phyloP scores from a whole-genome alignment of 2,888 invertebrate genomes.

The Terebella lapidaria region DNA sequence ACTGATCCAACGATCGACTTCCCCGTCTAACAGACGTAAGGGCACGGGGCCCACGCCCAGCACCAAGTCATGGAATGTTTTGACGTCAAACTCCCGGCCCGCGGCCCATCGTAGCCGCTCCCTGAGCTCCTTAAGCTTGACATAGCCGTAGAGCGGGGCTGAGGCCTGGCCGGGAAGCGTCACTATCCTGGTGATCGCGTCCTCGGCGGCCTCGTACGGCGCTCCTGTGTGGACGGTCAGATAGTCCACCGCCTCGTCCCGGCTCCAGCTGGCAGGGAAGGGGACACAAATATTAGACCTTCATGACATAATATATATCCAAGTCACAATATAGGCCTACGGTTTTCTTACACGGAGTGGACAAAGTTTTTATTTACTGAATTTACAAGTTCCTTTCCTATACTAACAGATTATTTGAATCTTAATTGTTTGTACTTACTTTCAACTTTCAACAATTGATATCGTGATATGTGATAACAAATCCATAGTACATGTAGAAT shows the following conservation, averaged over 20 bases:
- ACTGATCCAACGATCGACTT: neutral
- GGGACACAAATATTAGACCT: neutral
- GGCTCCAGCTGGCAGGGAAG: constrained; percentile 12
- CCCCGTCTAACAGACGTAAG: neutral
- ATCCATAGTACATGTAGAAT: no score
- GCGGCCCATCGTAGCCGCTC: neutral
- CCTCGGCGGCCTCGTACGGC: constrained; percentile 4
- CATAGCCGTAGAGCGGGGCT: constrained; percentile 12
- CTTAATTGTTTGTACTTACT: no score
- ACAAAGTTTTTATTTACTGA: no score
- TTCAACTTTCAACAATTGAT: no score
- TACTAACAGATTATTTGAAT: no score
- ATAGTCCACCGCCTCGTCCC: constrained; percentile 14
- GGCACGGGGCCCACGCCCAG: neutral
- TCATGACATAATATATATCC: neutral
- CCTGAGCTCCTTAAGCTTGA: constrained; percentile 5
- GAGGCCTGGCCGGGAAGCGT: constrained; percentile 20
- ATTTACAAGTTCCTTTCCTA: no score
- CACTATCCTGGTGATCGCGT: constrained; percentile 15
- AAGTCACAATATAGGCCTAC: neutral
- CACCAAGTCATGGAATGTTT: neutral
- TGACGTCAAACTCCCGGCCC: neutral
- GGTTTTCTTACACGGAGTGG: no score
- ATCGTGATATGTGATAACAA: no score
- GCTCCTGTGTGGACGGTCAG: constrained; percentile 11